phyloP scores from a whole-genome alignment of 2,797 vertebrate species.

The Saguinus oedipus region DNA sequence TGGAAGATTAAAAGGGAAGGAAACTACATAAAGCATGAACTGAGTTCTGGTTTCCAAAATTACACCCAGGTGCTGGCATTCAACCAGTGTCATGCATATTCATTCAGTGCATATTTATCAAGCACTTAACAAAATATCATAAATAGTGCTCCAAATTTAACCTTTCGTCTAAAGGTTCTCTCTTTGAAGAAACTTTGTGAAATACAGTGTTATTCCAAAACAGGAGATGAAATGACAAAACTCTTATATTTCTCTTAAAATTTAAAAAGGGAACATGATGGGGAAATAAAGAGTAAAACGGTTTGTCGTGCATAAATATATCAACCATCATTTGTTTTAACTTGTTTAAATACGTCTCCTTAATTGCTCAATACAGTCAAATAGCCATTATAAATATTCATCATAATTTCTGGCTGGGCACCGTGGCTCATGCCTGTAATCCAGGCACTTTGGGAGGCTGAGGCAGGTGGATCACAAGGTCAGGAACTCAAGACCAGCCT shows the following conservation, averaged over 20 bases:
- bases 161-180: not conserved
- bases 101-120: not conserved
- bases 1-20: not conserved
- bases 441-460: too few species aligned
- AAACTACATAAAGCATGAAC: not conserved
- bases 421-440: too few species aligned
- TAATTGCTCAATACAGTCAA: not conserved
- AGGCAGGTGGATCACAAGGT: too few species aligned
- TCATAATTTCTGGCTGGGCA: not conserved
- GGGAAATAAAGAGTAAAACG: not conserved
- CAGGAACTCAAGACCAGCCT: too few species aligned
- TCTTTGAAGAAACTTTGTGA: not conserved
- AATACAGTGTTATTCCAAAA: not conserved
- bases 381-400: not conserved
- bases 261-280: not conserved
- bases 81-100: not conserved
- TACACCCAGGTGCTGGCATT: not conserved
- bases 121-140: not conserved
- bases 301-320: not conserved
- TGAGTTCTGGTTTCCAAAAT: not conserved
- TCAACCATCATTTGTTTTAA: slow-evolving; percentile 18
- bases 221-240: not conserved
- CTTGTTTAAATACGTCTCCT: not conserved
- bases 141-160: not conserved
- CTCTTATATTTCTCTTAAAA: not conserved